Base-by-base conservation (phyloP, 2,797 vertebrate genomes). In the Spinus olivaceus region DNA sequence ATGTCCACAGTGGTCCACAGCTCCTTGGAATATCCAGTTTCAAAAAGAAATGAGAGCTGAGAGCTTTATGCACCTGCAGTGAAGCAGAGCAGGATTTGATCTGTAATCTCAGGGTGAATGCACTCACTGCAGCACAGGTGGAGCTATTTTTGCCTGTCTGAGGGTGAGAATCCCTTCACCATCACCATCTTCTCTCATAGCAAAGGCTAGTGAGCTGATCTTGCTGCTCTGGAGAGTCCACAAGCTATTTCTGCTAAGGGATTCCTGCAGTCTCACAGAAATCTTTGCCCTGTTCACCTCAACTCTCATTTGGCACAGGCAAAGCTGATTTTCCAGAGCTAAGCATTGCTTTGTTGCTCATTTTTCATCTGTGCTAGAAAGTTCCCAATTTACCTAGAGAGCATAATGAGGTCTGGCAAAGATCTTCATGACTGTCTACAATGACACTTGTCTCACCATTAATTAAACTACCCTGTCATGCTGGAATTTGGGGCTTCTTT, bases 271-370 rank as follows among this genome's bases (percentile, higher is more conserved):
- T 32, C 14, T 69, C 22, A 42, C 13, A 12, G 14, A 57, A 65
- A 12, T 18, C 30, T 54, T 78, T 81, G 8, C 16, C 61, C 39
- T 47, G 3, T 47, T 90, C 41, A 19, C 47, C 20, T 69, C 42
- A 42, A 9, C 19, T 22, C n/a, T 72, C n/a, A 13, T 32, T 72
- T 8, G 4, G 20, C 50, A 51, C 18, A 65, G 37, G 25, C 6
- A 73, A 24, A 84, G 6, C 12, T 83, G 37, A 66, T 77, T 82
- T 78, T 95, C 22, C 42, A 83, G 53, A 19, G 15, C 41, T 53
- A 10, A 0, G 0, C 5, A 1, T 51, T 44, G 19, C 22, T 78
- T 46, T 65, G 32, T 53, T 74, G 4, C 14, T 84, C 14, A 3
- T 22, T 81, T 76, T 78, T 83, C 11, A 25, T 24, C 21, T 2